Evolutionary conservation across 2,888 invertebrate species (phyloP), one percentile per base, ranked within the genome.

Genomic region (Cryptophagus acutangulus): DNA sequence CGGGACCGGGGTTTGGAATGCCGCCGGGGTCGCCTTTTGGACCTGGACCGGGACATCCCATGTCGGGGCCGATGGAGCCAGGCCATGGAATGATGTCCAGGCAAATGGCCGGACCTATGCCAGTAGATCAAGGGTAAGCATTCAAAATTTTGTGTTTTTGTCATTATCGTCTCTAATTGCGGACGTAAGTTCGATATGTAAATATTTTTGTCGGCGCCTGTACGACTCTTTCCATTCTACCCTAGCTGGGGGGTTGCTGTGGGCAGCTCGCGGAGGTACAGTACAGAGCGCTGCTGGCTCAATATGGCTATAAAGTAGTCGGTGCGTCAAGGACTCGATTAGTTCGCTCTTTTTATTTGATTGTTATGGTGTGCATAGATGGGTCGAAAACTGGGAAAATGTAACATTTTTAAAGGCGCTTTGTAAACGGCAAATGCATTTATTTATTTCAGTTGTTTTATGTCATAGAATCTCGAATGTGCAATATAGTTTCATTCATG

Each of bases 51-150:
- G 75, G 75, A 29, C 76, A 77, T 58, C 78, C 78, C 41, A 76
- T 77, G 72, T 71, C 74, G 36, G 78, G 78, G 45, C 81, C 81
- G 2, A 79, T 81, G 67, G 75, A 75, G 36, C 78, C 77, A 18
- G 77, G 72, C 46, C 79, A 79, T 61, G 73, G 71, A 35, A 72
- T 74, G 65, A 75, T 74, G 71, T 76, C 74, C 17, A 74, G 75
- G 43, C 78, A 76, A 65, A 78, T 82, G 75, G 64, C 66, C 36
- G 82, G 81, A 48, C 84, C 87, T 48, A 87, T 86, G 59, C 86
- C 87, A 59, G 86, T 88, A 59, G 87, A 84, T 66, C 84, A 82
- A 71, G 83, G 83, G 77, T 81, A 59, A 79, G 80, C 76, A n/a
- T 35, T 24, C n/a, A 33, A n/a, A 5, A 33, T 33, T 33, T 12